Evolutionary conservation across 2,797 vertebrate species (phyloP).

Genomic region (Yasuhikotakia modesta): DNA sequence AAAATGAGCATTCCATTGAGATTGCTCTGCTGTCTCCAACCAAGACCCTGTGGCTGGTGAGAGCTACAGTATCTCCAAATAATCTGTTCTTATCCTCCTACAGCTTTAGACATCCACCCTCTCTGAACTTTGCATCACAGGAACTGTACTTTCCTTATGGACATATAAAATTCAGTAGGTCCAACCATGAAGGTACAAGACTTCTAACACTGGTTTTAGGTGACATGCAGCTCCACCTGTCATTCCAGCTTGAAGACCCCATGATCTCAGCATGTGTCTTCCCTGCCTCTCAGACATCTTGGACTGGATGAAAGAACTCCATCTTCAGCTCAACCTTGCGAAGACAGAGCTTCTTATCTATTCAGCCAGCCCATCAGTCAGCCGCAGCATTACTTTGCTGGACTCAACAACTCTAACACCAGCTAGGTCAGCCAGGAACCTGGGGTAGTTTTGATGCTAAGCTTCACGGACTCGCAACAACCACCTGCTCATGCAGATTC

Average conservation of each 20-base stretch:
- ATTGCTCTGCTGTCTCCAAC: background rate
- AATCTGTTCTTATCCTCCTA: background rate
- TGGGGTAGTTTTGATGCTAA: background rate
- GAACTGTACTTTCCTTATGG: background rate
- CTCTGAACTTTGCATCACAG: conserved; percentile 5
- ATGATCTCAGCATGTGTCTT: background rate
- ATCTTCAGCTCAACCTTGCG: conserved; percentile 11
- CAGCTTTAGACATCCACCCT: background rate
- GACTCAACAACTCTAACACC: conserved; percentile 5
- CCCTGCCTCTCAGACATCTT: conserved; percentile 13
- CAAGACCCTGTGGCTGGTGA: background rate
- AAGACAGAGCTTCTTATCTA: background rate
- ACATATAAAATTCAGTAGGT: background rate
- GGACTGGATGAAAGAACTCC: background rate
- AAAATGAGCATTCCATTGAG: background rate
- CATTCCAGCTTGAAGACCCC: conserved; percentile 5
- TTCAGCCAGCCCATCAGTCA: background rate
- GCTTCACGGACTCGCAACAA: background rate
- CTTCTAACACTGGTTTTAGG: background rate
- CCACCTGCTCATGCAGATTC: background rate
- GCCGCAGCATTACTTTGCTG: conserved; percentile 11
- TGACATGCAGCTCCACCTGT: conserved; percentile 1
- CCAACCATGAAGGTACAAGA: background rate
- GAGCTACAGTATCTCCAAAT: background rate
- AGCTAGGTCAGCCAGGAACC: conserved; percentile 16